Evolutionary conservation across 1,140 invertebrate genomes (phyloP).

Genomic region (Melanaphis sacchari): DNA sequence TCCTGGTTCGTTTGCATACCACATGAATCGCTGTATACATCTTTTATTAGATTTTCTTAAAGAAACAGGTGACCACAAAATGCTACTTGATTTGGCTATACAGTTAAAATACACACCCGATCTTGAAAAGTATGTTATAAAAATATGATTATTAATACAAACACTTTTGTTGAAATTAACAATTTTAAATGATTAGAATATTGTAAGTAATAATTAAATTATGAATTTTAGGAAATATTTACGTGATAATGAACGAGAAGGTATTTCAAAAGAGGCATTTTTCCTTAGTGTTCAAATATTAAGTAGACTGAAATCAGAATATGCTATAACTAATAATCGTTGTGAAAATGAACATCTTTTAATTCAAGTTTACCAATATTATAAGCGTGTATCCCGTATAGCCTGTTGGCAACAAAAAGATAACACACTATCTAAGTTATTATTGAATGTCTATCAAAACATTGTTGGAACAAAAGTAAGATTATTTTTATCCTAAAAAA

Average conservation of each 20-base stretch:
- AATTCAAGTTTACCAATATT: constrained; percentile 60
- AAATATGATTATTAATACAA: background rate
- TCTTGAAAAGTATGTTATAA: constrained; percentile 73
- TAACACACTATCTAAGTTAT: constrained; percentile 27
- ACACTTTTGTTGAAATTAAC: background rate
- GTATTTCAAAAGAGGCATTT: constrained; percentile 77
- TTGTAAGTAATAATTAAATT: background rate
- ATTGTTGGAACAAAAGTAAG: constrained; percentile 37
- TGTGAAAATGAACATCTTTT: constrained; percentile 58
- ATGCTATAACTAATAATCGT: constrained; percentile 45
- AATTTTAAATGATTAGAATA: background rate
- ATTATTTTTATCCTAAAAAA: background rate
- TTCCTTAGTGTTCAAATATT: constrained; percentile 73
- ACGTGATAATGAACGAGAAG: constrained; percentile 78
- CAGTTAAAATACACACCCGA: constrained; percentile 83
- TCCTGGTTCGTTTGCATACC: constrained; percentile 87
- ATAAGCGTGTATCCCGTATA: constrained; percentile 59
- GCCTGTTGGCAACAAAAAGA: constrained; percentile 59
- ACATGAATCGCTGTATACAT: constrained; percentile 85
- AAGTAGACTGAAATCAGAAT: constrained; percentile 63
- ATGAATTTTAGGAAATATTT: constrained; percentile 74
- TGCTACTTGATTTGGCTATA: constrained; percentile 80
- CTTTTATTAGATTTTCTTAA: constrained; percentile 82
- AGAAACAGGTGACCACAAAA: constrained; percentile 79
- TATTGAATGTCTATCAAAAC: constrained; percentile 36